Evolutionary conservation across 1,140 invertebrate species (phyloP), one percentile per base, ranked within the genome.

Genomic region (Calliphora vicina): DNA sequence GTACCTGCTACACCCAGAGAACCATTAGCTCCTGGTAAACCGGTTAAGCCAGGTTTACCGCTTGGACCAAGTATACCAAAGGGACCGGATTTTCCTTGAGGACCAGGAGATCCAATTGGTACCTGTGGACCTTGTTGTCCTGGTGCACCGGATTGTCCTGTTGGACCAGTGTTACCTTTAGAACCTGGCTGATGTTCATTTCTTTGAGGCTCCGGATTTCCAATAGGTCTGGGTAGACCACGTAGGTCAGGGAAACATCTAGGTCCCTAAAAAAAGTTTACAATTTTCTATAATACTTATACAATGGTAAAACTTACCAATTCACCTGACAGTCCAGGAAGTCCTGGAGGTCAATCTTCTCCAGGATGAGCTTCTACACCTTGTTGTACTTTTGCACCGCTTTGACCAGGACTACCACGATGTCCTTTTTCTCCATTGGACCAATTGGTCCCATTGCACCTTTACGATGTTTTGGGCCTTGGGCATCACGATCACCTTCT

Each of bases 221-320:
- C 95, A 42, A 94, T 94, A 61, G 95, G 88, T 5, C 96, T 96
- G 27, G 95, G 94, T 87, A 96, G 94, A 61, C 96, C 96, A 89
- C 95, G 91, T 8, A 95, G 93, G 10, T 96, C 96, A 83, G 94
- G 93, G 89, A 97, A 96, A 17, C 95, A 95, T 91, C 95, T 91
- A 0, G 95, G 95, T 20, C 96, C 96, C 95, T 96, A 86, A 83
- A 91, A 73, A 27, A 29, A 35, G 43, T 10, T 83, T 26, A 23
- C 2, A 76, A 45, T 13, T 50, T 23, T 9, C 26, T 20, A 26
- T 0, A 57, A 8, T 35, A 71, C 20, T 35, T 76, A n/a, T 82
- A 12, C 57, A 3, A 35, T 35, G 5, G 15, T 10, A 78, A n/a
- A 43, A 61, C 61, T 80, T 92, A 96, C 95, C 92, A 96, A 92